phyloP scores from a whole-genome alignment of 2,113 vertebrate genomes.

The Fregetta grallaria region DNA sequence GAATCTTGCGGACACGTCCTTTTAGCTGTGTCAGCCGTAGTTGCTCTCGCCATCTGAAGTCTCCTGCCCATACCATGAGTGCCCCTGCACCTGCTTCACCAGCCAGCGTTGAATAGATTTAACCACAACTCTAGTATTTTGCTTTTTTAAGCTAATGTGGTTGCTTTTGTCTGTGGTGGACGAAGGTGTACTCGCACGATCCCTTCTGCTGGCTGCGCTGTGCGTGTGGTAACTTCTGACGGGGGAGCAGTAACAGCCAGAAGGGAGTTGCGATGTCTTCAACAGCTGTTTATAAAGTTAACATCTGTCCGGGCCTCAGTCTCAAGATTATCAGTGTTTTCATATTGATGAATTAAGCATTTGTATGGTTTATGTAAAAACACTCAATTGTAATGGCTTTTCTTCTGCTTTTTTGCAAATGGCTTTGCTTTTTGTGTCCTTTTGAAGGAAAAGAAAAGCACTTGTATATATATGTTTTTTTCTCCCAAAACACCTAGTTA shows the following conservation, averaged over 20 bases:
- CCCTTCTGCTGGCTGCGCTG: not conserved
- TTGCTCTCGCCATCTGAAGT: not conserved
- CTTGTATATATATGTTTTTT: not conserved
- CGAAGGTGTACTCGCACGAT: not conserved
- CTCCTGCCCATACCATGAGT: not conserved
- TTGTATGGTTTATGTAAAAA: not conserved
- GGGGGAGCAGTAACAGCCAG: not conserved
- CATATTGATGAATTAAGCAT: not conserved
- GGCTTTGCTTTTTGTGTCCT: not conserved
- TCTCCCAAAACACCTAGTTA: not conserved
- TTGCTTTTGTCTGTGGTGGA: not conserved
- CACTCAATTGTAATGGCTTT: not conserved
- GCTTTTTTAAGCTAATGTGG: not conserved
- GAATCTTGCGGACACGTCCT: accelerated
- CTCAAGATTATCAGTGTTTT: not conserved
- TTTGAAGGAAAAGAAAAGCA: not conserved
- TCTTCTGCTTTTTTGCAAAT: not conserved
- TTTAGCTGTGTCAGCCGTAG: not conserved
- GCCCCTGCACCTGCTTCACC: not conserved
- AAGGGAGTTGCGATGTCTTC: not conserved
- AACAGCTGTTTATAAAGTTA: not conserved
- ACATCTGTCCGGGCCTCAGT: conserved; percentile 13
- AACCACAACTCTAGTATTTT: not conserved
- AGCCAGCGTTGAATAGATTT: accelerated
- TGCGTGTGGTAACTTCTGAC: accelerated